Conservation (phyloP, 2,888 invertebrate genomes). For the Synergus gifuensis region DNA sequence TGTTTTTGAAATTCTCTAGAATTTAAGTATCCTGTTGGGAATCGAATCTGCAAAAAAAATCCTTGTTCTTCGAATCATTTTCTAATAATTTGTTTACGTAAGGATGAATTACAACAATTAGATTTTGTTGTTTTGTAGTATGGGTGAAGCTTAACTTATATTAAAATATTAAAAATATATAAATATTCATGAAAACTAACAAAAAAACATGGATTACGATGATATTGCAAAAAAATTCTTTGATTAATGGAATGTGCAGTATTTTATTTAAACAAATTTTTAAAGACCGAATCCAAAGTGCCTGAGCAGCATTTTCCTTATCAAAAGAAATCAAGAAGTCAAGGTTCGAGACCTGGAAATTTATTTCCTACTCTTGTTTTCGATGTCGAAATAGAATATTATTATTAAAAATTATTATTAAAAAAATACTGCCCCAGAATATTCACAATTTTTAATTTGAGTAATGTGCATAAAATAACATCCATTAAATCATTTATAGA, state of each 20-base stretch:
- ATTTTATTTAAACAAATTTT: background rate
- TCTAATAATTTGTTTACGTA: background rate
- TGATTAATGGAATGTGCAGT: background rate
- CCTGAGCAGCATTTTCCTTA: background rate
- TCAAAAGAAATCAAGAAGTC: background rate
- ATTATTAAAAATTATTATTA: no score
- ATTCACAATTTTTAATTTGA: no score
- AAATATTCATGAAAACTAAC: background rate
- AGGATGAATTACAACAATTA: background rate
- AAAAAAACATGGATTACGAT: background rate
- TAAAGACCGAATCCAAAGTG: background rate
- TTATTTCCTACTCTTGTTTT: no score
- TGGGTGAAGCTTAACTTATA: background rate
- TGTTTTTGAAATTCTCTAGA: conserved; percentile 1
- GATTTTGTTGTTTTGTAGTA: background rate
- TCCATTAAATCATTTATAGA: no score
- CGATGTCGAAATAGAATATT: no score
- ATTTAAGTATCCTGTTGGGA: background rate
- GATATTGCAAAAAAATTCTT: background rate
- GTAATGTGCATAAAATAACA: no score
- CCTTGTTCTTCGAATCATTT: background rate
- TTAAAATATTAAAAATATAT: background rate
- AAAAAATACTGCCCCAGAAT: no score
- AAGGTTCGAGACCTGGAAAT: background rate
- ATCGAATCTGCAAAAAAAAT: background rate